Conservation (phyloP, 1,140 invertebrate species). For the Drosophila albomicans region DNA sequence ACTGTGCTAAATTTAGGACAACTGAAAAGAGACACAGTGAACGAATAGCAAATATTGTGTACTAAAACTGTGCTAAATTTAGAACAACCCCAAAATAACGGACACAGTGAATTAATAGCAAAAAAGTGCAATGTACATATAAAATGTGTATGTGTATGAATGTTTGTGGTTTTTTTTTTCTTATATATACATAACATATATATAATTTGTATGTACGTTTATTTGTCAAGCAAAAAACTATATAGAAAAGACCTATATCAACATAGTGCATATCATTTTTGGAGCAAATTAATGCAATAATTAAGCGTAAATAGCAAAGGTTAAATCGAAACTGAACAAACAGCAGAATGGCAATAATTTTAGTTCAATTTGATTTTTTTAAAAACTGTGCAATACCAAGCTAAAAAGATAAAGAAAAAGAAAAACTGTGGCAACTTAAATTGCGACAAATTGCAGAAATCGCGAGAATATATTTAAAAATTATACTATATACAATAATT, state of each 20-base stretch:
- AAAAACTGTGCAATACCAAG: constrained; percentile 65
- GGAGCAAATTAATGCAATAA: constrained; percentile 70
- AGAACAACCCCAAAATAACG: neutral
- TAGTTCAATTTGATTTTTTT: constrained; percentile 67
- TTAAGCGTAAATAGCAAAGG: constrained; percentile 77
- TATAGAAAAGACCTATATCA: constrained; percentile 63
- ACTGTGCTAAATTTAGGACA: constrained; percentile 17
- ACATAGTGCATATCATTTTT: constrained; percentile 79
- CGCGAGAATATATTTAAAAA: constrained; percentile 24
- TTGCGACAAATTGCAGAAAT: constrained; percentile 15
- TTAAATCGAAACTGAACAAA: constrained; percentile 20
- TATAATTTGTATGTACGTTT: constrained; percentile 1
- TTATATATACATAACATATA: constrained; percentile 1
- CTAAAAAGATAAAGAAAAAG: neutral
- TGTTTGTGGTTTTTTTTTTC: neutral
- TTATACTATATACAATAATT: constrained; percentile 35
- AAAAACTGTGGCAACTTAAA: neutral
- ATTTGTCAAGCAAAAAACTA: constrained; percentile 13
- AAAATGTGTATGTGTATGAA: constrained; percentile 43
- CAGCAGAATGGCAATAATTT: constrained; percentile 71
- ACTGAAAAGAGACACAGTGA: constrained; percentile 2
- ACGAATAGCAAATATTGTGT: constrained; percentile 19
- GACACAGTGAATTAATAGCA: constrained; percentile 8
- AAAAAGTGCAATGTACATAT: constrained; percentile 42
- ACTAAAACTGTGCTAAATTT: constrained; percentile 33